Percentiles rank a stretch among this genome's conserved stretches.
Conservation (phyloP, 2,888 invertebrate genomes). For the Noctua janthina region DNA sequence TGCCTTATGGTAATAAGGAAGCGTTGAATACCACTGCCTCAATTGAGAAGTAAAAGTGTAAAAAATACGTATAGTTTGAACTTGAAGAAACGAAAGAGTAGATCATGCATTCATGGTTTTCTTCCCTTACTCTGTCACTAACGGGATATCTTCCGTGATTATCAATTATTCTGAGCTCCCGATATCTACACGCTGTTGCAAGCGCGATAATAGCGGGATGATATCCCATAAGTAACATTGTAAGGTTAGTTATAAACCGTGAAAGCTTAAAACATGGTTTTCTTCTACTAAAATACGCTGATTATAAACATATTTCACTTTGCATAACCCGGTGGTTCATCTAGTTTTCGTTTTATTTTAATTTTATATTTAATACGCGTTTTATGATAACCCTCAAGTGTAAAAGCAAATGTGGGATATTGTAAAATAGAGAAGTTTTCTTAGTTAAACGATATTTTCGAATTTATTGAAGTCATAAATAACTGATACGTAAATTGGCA, state of each 20-base stretch:
- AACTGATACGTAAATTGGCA: slow-evolving; percentile 15
- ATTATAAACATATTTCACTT: background rate
- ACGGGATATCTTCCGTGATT: too few relatives aligned
- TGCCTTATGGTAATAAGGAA: background rate
- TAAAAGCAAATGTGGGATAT: background rate
- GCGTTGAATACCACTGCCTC: background rate
- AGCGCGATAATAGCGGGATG: background rate
- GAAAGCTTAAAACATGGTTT: background rate
- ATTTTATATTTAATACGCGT: background rate
- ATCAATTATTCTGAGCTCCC: too few relatives aligned
- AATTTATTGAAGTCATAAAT: slow-evolving; percentile 35
- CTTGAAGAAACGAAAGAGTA: background rate
- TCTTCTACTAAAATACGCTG: background rate
- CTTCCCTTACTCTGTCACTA: too few relatives aligned
- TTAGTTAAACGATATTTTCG: background rate
- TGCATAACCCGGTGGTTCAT: background rate
- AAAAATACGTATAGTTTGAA: background rate
- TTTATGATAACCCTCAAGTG: background rate
- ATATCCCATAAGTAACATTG: background rate
- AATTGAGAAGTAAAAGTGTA: background rate
- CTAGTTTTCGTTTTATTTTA: background rate
- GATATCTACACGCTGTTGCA: background rate
- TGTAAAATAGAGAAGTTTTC: slow-evolving; percentile 18
- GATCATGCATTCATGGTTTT: too few relatives aligned
- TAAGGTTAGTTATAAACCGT: background rate